Evolutionary conservation across 1,140 invertebrate genomes (phyloP).

Genomic region (Venturia canescens): DNA sequence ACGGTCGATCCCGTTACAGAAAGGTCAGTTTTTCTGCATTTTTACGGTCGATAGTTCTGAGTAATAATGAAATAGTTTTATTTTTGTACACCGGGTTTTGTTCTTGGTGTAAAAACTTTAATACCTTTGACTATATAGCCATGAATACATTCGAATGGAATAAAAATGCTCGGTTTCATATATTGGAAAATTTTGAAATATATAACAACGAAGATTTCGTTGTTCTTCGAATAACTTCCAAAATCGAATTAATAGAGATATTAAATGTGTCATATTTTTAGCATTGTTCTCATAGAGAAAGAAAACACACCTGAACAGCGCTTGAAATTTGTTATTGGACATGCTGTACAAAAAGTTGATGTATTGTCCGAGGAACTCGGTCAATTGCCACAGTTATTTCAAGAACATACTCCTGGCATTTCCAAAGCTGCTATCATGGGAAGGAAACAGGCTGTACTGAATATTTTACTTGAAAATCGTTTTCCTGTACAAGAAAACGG

Average conservation of each 20-base stretch:
- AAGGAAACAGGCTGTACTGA: conserved; percentile 64
- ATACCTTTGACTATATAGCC: not conserved
- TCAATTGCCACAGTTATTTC: conserved; percentile 67
- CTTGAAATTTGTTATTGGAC: conserved; percentile 65
- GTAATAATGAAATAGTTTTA: not conserved
- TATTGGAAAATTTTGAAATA: no score
- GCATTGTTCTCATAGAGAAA: conserved; percentile 66
- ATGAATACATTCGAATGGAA: no score
- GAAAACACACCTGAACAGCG: conserved; percentile 51
- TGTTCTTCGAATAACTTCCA: no score
- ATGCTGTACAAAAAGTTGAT: conserved; percentile 65
- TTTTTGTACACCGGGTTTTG: not conserved
- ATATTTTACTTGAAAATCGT: conserved; percentile 65
- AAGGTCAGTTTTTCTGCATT: conserved; percentile 64
- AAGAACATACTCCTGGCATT: conserved; percentile 38
- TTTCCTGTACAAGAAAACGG: conserved; percentile 67
- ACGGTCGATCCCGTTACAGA: conserved; percentile 74
- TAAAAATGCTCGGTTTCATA: no score
- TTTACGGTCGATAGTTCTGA: conserved; percentile 3
- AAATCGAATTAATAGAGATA: no score
- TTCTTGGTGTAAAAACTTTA: not conserved
- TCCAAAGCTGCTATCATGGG: conserved; percentile 47
- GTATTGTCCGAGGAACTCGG: conserved; percentile 52
- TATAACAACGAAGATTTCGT: no score
- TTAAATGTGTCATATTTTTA: conserved; percentile 52